Percentiles rank a stretch among this genome's conserved stretches.
Evolutionary conservation across 2,113 vertebrate species (phyloP).

Genomic region (Brachirus orientalis): DNA sequence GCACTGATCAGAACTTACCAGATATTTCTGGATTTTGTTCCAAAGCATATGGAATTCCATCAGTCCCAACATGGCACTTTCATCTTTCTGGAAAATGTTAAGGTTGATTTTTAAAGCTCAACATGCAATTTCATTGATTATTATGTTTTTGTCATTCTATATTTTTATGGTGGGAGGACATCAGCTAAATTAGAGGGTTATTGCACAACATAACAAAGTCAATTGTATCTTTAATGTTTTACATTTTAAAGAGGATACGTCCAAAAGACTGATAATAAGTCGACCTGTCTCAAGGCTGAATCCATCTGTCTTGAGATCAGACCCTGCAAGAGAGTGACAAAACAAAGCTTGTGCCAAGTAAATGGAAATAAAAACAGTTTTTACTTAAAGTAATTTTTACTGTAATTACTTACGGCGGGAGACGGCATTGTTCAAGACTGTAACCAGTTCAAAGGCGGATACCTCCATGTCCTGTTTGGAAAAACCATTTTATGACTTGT

Average conservation of each 20-base stretch:
- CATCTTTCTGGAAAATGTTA: constrained; percentile 75
- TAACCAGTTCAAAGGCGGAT: constrained; percentile 78
- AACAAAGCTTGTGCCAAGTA: not conserved
- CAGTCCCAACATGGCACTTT: constrained; percentile 73
- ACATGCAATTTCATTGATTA: not conserved
- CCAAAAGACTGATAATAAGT: constrained; percentile 90
- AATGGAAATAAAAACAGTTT: not conserved
- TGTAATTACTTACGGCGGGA: constrained; percentile 77
- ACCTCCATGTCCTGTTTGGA: constrained; percentile 84
- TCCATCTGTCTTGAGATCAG: constrained; percentile 91
- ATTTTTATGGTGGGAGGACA: too few species aligned
- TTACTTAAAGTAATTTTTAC: not conserved
- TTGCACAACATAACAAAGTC: not conserved
- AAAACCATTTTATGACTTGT: constrained; percentile 1
- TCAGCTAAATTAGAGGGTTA: too few species aligned
- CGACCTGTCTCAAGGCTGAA: constrained; percentile 91
- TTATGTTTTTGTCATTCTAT: too few species aligned
- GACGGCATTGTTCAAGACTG: constrained; percentile 82
- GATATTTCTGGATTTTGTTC: constrained; percentile 80
- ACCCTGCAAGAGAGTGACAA: constrained; percentile 75
- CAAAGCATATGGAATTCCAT: constrained; percentile 78
- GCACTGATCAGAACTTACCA: constrained; percentile 59
- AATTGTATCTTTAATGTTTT: not conserved
- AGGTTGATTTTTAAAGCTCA: constrained; percentile 39
- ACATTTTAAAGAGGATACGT: constrained; percentile 87